Evolutionary conservation across 92 coral and sea anemone species (phyloP).

Genomic region (Diadumene lineata): DNA sequence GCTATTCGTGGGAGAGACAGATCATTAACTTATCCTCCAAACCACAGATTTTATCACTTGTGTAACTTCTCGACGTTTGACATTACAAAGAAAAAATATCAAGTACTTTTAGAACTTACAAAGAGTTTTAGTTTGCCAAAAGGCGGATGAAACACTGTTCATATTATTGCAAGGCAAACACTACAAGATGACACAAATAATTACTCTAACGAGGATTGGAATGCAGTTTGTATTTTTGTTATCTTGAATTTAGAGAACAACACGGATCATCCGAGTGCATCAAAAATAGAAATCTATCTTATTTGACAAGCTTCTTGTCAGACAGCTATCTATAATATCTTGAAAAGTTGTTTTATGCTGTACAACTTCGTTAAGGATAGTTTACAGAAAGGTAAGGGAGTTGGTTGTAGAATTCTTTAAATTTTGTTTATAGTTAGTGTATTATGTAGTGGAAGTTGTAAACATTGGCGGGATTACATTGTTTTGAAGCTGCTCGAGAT

Average conservation of each 20-base stretch:
- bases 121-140: too few species aligned
- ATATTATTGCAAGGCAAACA: slow-evolving; percentile 7
- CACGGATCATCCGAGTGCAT: background rate
- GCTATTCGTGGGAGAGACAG: slow-evolving; percentile 14
- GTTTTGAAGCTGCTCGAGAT: background rate
- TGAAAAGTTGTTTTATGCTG: background rate
- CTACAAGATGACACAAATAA: background rate
- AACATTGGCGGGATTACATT: background rate
- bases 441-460: background rate
- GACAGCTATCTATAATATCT: background rate
- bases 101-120: background rate
- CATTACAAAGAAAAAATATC: too few species aligned
- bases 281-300: background rate
- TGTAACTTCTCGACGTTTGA: background rate
- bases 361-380: background rate
- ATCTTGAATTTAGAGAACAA: background rate
- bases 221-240: background rate
- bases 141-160: too few species aligned
- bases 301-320: background rate
- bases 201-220: background rate
- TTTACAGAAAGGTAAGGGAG: too few species aligned
- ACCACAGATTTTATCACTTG: slow-evolving; percentile 15
- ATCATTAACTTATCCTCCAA: background rate
- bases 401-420: background rate
- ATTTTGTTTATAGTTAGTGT: background rate